Evolutionary conservation across 2,113 vertebrate genomes (phyloP).

Genomic region (Hystrix cristata): DNA sequence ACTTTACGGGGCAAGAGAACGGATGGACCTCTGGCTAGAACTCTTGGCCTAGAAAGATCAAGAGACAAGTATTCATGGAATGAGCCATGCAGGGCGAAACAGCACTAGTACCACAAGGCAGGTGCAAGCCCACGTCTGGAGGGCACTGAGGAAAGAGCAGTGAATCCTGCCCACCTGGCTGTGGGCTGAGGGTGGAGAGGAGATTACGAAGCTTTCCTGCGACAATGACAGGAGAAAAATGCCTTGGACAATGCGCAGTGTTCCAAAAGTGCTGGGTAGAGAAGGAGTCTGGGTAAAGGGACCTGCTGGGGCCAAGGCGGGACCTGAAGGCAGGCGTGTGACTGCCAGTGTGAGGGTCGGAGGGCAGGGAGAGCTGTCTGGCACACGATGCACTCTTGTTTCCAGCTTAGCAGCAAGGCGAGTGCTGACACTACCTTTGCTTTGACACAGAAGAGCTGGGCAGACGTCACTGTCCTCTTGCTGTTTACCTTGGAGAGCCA

Average conservation of each 20-base stretch:
- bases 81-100: accelerated
- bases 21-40: not conserved
- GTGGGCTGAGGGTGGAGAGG: accelerated
- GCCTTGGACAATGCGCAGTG: accelerated
- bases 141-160: not conserved
- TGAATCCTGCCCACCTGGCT: not conserved
- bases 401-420: not conserved
- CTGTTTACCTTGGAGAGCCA: conserved; percentile 1
- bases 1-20: not conserved
- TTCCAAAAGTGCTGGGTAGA: not conserved
- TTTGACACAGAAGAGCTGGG: not conserved
- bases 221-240: too few species aligned
- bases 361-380: not conserved
- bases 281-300: not conserved
- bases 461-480: not conserved
- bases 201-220: not conserved
- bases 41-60: not conserved
- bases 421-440: not conserved
- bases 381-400: accelerated
- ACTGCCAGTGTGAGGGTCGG: not conserved
- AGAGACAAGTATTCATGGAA: not conserved
- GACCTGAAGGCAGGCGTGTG: accelerated
- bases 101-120: too few species aligned
- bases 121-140: too few species aligned
- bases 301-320: not conserved